These are phyloP conservation scores for Scyliorhinus canicula DNA, from an alignment of 2,797 vertebrate species.

Conservation along the genomic window DNA sequence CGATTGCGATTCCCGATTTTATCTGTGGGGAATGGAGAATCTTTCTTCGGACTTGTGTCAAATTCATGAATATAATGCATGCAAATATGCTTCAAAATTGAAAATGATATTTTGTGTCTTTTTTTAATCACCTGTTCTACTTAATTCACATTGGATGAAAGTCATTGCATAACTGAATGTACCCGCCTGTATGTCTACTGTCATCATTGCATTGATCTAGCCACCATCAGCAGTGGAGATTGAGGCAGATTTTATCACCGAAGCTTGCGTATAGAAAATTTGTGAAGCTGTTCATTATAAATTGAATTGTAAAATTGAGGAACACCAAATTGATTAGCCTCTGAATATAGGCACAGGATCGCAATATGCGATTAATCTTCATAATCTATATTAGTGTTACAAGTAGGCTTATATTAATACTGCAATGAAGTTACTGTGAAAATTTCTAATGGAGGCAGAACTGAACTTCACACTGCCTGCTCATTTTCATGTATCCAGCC, in stretches of 20 bases:
- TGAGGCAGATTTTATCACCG: not conserved
- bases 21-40: no score
- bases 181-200: not conserved
- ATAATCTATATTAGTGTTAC: no score
- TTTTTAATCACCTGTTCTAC: not conserved
- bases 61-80: not conserved
- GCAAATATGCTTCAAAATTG: not conserved
- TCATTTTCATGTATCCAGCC: no score
- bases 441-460: no score
- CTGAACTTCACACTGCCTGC: no score
- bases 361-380: no score
- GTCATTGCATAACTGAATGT: not conserved
- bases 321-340: no score
- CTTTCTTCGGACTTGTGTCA: not conserved
- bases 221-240: not conserved
- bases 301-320: not conserved
- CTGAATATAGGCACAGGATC: no score
- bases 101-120: not conserved
- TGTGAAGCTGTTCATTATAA: not conserved
- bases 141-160: not conserved
- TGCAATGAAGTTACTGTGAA: no score
- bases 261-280: not conserved
- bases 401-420: no score
- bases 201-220: not conserved
- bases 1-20: no score